A percentile compares a stretch with the other conserved stretches of the same genome.
Conservation (phyloP, 2,797 vertebrate species). For the Tangara arthus region DNA sequence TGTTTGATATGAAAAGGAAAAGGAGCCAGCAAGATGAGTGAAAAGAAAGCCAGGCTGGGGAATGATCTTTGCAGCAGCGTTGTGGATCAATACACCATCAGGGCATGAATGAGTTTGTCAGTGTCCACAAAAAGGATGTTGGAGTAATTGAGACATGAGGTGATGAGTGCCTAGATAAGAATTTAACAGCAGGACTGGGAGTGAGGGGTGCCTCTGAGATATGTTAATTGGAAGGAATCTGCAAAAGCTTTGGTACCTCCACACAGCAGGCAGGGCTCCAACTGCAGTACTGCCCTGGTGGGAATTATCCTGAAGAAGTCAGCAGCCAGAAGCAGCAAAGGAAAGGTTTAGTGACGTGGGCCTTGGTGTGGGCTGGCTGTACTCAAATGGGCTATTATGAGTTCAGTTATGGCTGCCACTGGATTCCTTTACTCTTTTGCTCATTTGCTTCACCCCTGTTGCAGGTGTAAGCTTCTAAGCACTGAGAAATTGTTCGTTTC, state of each 20-base stretch:
- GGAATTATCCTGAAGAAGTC: background rate
- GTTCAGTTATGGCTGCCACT: background rate
- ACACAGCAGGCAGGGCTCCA: background rate
- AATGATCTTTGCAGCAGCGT: background rate
- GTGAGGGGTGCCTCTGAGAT: background rate
- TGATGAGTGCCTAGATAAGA: slow-evolving; percentile 33
- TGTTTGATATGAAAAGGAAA: background rate
- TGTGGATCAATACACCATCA: slow-evolving; percentile 34
- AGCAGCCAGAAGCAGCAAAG: background rate
- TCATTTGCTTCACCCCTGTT: background rate
- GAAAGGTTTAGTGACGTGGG: rapidly evolving
- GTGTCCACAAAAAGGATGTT: slow-evolving; percentile 10
- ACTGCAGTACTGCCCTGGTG: background rate
- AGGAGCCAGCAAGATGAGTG: background rate
- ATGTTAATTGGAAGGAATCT: background rate
- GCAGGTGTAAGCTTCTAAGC: background rate
- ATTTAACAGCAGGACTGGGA: background rate
- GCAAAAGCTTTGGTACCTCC: background rate
- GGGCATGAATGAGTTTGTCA: slow-evolving; percentile 21
- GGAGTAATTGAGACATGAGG: slow-evolving; percentile 51
- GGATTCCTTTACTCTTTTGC: background rate
- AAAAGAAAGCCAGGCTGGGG: background rate
- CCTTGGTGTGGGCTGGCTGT: background rate
- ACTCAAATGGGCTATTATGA: background rate
- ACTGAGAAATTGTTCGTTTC: background rate